These are phyloP conservation scores for Bubo scandiacus DNA, from an alignment of 2,113 vertebrate species.

Conservation along the genomic window DNA sequence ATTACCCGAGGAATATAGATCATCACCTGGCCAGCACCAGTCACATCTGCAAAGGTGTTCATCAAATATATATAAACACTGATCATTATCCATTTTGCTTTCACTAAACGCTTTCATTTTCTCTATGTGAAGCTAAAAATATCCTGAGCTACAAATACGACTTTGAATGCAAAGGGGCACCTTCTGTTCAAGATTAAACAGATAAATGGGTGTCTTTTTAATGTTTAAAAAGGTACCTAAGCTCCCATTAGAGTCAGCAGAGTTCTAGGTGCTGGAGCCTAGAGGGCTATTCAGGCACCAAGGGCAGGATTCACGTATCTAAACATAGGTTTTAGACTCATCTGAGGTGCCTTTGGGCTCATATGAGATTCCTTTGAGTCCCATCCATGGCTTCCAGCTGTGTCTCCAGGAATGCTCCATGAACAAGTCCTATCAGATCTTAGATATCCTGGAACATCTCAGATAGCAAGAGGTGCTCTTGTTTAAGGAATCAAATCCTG, in stretches of 20 bases:
- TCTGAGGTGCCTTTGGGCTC: background rate
- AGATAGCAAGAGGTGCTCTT: background rate
- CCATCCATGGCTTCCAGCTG: background rate
- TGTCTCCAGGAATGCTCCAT: fast-evolving
- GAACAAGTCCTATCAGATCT: background rate
- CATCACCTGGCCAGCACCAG: background rate
- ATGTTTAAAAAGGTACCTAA: background rate
- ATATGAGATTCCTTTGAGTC: background rate
- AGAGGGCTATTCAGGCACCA: background rate
- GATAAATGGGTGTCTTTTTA: background rate
- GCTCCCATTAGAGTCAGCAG: background rate
- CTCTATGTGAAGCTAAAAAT: background rate
- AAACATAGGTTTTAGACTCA: background rate
- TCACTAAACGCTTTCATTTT: background rate
- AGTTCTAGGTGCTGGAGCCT: background rate
- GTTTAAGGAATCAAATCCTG: background rate
- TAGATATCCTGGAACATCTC: background rate
- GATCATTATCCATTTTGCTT: background rate
- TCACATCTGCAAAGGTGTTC: background rate
- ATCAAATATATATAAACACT: background rate
- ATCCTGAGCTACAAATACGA: background rate
- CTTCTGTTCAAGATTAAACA: background rate
- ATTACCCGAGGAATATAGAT: background rate
- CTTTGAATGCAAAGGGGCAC: background rate
- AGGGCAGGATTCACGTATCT: background rate